A percentile compares a stretch with the other conserved stretches of the same genome.
Conservation (phyloP, 2,113 vertebrate species). For the Dunckerocampus dactyliophorus region DNA sequence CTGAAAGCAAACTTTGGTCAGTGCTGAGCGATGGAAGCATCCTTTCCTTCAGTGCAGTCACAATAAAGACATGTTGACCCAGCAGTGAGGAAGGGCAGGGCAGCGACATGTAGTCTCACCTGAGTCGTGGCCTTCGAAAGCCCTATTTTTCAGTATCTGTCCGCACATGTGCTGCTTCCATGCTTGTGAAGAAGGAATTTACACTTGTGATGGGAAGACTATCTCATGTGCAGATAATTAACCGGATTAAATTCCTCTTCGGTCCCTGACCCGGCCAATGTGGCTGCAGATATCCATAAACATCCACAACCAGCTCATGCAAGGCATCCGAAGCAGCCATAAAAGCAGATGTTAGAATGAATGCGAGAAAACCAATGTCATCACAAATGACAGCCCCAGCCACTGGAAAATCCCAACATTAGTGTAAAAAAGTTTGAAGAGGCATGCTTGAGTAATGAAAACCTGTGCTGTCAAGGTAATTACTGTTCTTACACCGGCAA, state of each 20-base stretch:
- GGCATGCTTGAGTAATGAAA: slow-evolving; percentile 37
- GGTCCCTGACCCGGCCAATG: slow-evolving; percentile 28
- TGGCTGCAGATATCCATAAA: slow-evolving; percentile 44
- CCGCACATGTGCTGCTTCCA: not conserved
- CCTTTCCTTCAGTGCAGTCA: slow-evolving; percentile 14
- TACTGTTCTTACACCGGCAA: slow-evolving; percentile 36
- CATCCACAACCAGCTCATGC: slow-evolving; percentile 18
- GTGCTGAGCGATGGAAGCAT: slow-evolving; percentile 28
- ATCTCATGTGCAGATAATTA: slow-evolving; percentile 51
- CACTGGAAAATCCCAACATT: slow-evolving; percentile 50
- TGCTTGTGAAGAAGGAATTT: slow-evolving; percentile 10
- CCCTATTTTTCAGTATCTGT: not conserved
- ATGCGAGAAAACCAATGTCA: slow-evolving; percentile 32
- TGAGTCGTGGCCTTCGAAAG: not conserved
- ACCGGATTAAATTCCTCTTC: slow-evolving; percentile 27
- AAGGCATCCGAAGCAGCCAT: slow-evolving; percentile 15
- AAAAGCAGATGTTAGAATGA: slow-evolving; percentile 50
- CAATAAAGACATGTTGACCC: slow-evolving; percentile 40
- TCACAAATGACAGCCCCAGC: slow-evolving; percentile 19
- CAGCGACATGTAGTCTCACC: slow-evolving; percentile 13
- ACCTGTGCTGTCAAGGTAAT: slow-evolving; percentile 47
- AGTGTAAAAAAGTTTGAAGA: slow-evolving; percentile 15
- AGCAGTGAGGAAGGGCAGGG: slow-evolving; percentile 19
- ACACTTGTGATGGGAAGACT: slow-evolving; percentile 4
- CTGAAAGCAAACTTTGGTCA: slow-evolving; percentile 43